Evolutionary conservation across 2,797 vertebrate species (phyloP).

Genomic region (Pipistrellus nathusii): DNA sequence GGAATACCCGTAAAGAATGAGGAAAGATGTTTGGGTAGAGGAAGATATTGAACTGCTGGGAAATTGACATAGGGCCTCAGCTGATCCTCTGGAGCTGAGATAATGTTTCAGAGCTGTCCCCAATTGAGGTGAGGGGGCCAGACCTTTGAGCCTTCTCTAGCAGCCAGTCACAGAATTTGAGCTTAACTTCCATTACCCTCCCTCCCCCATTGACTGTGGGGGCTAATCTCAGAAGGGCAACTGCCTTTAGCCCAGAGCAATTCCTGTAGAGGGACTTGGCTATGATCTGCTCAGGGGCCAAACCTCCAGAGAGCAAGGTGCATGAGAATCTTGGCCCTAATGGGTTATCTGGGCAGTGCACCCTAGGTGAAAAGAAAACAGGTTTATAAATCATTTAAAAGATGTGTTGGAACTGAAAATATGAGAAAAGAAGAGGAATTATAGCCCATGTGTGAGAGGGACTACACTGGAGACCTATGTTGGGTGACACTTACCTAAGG

Average conservation of each 20-base stretch:
- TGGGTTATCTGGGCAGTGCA: neutral
- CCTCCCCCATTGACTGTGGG: too few relatives aligned
- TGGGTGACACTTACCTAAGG: neutral
- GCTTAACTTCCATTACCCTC: neutral
- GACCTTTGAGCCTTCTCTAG: neutral
- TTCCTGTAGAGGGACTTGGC: neutral
- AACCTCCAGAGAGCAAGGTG: neutral
- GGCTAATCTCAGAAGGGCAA: neutral
- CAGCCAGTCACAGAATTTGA: neutral
- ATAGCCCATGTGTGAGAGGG: neutral
- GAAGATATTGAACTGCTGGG: neutral
- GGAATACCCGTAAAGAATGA: neutral
- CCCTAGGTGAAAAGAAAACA: neutral
- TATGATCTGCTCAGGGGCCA: neutral
- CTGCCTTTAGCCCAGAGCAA: neutral
- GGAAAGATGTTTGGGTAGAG: neutral
- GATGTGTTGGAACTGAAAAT: neutral
- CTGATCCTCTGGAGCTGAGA: neutral
- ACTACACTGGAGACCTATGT: neutral
- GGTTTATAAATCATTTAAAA: conserved; percentile 25
- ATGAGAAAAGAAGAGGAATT: neutral
- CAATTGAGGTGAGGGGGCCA: neutral
- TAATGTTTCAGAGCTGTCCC: neutral
- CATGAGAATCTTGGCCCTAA: neutral
- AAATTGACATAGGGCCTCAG: neutral